Percentiles rank a stretch among this genome's conserved stretches.
phyloP scores from a whole-genome alignment of 2,797 vertebrate genomes.

The Limosa lapponica region DNA sequence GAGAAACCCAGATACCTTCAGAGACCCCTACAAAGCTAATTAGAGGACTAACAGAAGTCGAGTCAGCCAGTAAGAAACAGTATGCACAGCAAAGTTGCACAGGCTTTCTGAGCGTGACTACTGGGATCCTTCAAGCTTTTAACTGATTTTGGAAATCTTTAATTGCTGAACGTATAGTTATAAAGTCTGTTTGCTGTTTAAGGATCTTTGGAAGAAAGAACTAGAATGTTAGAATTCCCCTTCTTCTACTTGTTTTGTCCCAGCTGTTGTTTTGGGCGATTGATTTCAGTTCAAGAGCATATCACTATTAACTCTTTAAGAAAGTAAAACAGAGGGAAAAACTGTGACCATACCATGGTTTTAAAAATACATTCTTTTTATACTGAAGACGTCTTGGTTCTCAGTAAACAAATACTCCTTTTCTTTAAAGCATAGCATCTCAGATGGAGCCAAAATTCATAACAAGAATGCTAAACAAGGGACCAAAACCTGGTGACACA shows the following conservation, averaged over 20 bases:
- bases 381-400: not conserved
- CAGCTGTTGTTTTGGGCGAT: not conserved
- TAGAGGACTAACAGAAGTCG: not conserved
- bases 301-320: not conserved
- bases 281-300: not conserved
- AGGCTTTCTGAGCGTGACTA: not conserved
- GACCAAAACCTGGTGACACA: not conserved
- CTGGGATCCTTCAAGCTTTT: not conserved
- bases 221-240: not conserved
- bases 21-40: constrained; percentile 30
- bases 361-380: not conserved
- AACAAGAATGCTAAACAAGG: constrained; percentile 24
- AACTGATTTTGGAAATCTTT: not conserved
- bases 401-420: not conserved
- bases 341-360: not conserved
- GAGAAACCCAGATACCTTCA: constrained; percentile 2
- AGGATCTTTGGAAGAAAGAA: not conserved
- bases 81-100: not conserved
- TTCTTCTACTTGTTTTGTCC: not conserved
- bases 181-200: not conserved
- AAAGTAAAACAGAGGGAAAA: not conserved
- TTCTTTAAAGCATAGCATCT: not conserved
- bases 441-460: not conserved
- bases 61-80: not conserved
- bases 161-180: not conserved